Evolutionary conservation across 2,797 vertebrate genomes (phyloP), one percentile per base, ranked within the genome.

Genomic region (Brachymystax lenok): DNA sequence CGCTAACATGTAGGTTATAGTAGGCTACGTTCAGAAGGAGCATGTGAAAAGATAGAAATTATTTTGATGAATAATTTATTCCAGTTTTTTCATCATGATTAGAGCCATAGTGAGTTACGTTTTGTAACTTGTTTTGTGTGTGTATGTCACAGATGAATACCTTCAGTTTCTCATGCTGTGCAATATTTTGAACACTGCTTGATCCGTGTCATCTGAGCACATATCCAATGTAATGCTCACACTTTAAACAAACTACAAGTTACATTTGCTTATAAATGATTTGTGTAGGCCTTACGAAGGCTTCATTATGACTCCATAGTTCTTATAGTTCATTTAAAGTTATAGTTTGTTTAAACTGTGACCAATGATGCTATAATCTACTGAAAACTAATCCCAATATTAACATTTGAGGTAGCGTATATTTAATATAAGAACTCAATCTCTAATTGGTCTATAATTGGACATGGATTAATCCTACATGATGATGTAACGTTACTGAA

Each of bases 401-500:
- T 30, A 54, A 27, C 51, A 70, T 51, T 64, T 73, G 3, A 27
- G n/a, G 68, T 19, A 66, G 19, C n/a, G n/a, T 64, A 8, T 40
- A 5, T 52, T 27, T 16, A 66, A 50, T 66, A 30, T 69, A 51
- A 67, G 35, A 27, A 76, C 73, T 54, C 1, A 50, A 77, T 50
- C 35, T 61, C 56, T 66, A 61, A 73, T 72, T 75, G 51, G 28
- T 78, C 74, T 82, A 35, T 61, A 72, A 80, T 66, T 73, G 10
- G 56, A 79, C 61, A 17, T 68, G 4, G 19, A 79, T 68, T 13
- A 33, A 66, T 61, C 1, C 1, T 54, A 80, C 50, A 40, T 78
- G 30, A 78, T 73, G 27, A 87, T 78, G 50, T 59, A 54, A 27
- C n/a, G 51, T 19, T 84, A 90, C 88, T 92, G 79, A 86, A 79